These are phyloP conservation scores for Oxycera nigricornis DNA, from an alignment of 2,888 invertebrate genomes.

Conservation along the genomic window DNA sequence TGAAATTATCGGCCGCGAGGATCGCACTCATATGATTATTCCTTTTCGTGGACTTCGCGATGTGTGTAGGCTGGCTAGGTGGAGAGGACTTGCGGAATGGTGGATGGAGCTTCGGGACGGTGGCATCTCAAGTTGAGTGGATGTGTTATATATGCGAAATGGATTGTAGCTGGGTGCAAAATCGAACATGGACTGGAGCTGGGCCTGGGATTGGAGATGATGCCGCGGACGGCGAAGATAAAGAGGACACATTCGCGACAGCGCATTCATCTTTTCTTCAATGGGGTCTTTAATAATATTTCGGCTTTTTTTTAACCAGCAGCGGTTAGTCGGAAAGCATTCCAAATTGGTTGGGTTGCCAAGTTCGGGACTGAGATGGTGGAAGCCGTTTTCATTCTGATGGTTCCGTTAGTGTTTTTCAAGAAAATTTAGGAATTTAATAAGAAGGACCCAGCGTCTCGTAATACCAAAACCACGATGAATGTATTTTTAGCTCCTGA, in stretches of 20 bases:
- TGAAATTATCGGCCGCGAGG: constrained; percentile 21
- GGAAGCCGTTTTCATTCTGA: too few relatives aligned
- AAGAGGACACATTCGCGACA: constrained; percentile 31
- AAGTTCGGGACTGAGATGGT: too few relatives aligned
- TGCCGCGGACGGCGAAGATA: constrained; percentile 1
- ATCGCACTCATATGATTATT: constrained; percentile 31
- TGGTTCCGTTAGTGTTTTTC: too few relatives aligned
- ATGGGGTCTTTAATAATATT: constrained; percentile 40
- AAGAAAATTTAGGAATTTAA: too few relatives aligned
- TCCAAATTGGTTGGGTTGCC: not conserved
- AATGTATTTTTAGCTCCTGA: too few relatives aligned
- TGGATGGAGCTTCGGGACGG: not conserved
- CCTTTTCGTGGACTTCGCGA: constrained; percentile 1
- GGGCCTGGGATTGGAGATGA: too few relatives aligned
- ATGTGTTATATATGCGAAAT: constrained; percentile 26
- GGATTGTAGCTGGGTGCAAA: constrained; percentile 2
- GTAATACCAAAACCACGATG: too few relatives aligned
- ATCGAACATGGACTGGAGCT: too few relatives aligned
- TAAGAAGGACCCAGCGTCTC: too few relatives aligned
- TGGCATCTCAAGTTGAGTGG: constrained; percentile 7
- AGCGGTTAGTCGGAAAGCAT: not conserved
- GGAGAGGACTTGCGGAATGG: not conserved
- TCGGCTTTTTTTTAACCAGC: constrained; percentile 9
- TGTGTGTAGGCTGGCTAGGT: constrained; percentile 22
- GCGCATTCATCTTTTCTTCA: constrained; percentile 39